A percentile compares a stretch with the other conserved stretches of the same genome.
Conservation (phyloP, 2,888 invertebrate species). For the Julus scandinavius region DNA sequence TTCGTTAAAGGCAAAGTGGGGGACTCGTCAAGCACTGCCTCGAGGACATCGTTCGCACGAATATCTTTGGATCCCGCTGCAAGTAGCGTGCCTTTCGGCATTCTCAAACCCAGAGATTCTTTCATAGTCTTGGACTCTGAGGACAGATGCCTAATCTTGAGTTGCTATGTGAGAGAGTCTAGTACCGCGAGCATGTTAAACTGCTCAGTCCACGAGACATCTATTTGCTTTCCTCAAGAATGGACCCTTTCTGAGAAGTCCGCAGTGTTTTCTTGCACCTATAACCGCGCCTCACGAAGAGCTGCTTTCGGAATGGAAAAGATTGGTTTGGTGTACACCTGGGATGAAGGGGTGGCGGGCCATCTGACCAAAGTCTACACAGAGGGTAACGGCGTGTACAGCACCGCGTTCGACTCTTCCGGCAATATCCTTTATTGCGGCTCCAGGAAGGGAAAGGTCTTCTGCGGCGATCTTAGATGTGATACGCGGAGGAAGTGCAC, state of each 20-base stretch:
- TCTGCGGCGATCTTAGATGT: too few relatives aligned
- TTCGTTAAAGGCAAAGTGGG: not conserved
- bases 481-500: too few relatives aligned
- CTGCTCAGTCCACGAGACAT: too few relatives aligned
- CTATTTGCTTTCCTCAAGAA: not conserved
- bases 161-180: too few relatives aligned
- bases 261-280: not conserved
- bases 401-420: too few relatives aligned
- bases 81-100: too few relatives aligned
- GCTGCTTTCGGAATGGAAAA: slow-evolving; percentile 7
- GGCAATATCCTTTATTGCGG: too few relatives aligned
- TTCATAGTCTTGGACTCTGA: not conserved
- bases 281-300: not conserved
- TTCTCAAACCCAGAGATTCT: not conserved
- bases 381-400: not conserved
- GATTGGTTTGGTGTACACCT: not conserved
- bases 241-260: not conserved
- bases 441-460: too few relatives aligned
- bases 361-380: not conserved
- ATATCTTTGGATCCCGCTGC: too few relatives aligned
- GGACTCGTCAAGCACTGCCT: too few relatives aligned
- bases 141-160: not conserved
- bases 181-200: too few relatives aligned
- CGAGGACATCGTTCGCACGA: too few relatives aligned
- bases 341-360: not conserved